Conservation (phyloP, 2,888 invertebrate species). For the Sinelater perroti region DNA sequence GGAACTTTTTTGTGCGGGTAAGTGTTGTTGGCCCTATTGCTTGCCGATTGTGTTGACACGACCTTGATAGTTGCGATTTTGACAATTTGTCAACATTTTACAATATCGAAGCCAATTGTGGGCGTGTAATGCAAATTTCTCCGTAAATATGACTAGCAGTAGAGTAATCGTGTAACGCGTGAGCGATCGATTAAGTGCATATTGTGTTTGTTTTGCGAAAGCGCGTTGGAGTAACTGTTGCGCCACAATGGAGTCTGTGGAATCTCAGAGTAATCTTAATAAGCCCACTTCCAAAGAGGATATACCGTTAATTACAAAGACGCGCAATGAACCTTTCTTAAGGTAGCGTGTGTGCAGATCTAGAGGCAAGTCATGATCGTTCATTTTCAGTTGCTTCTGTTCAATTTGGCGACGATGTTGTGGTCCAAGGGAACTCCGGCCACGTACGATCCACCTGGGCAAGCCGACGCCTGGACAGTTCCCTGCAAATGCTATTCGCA, state of each 20-base stretch:
- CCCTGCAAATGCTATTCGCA: constrained; percentile 95
- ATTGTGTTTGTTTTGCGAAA: no score
- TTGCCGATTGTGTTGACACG: constrained; percentile 18
- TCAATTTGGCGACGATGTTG: constrained; percentile 78
- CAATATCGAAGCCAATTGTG: constrained; percentile 5
- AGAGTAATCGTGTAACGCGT: no score
- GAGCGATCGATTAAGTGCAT: no score
- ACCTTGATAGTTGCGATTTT: constrained; percentile 5
- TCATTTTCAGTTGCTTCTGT: constrained; percentile 74
- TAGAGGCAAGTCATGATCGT: constrained; percentile 22
- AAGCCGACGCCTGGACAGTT: constrained; percentile 82
- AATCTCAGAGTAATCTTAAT: constrained; percentile 58
- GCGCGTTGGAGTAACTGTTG: no score
- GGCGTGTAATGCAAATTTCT: no score
- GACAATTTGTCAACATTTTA: constrained; percentile 21
- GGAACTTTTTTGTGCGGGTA: constrained; percentile 56
- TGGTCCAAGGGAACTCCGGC: constrained; percentile 76
- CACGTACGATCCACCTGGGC: constrained; percentile 81
- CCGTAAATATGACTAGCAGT: no score
- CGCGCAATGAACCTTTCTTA: constrained; percentile 68
- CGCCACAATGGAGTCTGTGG: constrained; percentile 54
- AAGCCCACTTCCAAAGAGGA: constrained; percentile 68
- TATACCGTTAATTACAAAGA: constrained; percentile 74
- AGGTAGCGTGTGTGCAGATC: constrained; percentile 37
- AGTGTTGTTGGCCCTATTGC: constrained; percentile 29